A percentile compares a stretch with the other conserved stretches of the same genome.
These are phyloP conservation scores for Sarcophaga carnaria DNA, from an alignment of 2,888 invertebrate genomes.

Conservation along the genomic window DNA sequence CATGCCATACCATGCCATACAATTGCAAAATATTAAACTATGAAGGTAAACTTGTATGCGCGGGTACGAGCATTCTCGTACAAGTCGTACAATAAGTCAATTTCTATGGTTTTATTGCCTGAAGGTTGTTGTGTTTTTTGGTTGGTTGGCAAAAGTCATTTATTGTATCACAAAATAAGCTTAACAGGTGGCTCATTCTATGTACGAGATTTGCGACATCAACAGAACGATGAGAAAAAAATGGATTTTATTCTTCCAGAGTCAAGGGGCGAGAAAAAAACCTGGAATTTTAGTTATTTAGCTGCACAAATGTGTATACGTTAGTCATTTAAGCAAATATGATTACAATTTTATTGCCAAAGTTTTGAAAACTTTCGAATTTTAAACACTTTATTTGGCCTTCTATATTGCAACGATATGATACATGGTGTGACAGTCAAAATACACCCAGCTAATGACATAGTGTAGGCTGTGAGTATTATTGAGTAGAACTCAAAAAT, in stretches of 20 bases:
- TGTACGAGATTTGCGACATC: neutral
- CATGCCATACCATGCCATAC: no score
- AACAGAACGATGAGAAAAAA: conserved; percentile 23
- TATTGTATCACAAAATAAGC: conserved; percentile 57
- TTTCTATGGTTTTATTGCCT: conserved; percentile 76
- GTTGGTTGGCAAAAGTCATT: conserved; percentile 48
- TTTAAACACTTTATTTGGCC: conserved; percentile 3
- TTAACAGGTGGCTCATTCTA: conserved; percentile 76
- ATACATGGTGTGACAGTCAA: neutral
- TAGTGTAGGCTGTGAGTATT: no score
- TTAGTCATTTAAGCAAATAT: conserved; percentile 75
- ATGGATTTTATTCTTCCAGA: conserved; percentile 37
- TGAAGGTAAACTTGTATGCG: neutral
- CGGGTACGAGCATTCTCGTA: conserved; percentile 6
- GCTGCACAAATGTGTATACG: neutral
- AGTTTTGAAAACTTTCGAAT: conserved; percentile 72
- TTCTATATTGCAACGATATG: neutral
- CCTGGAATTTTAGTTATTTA: no score
- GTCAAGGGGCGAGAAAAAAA: neutral
- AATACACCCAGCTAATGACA: no score
- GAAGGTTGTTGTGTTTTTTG: conserved; percentile 46
- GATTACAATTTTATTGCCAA: conserved; percentile 80
- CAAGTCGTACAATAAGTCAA: conserved; percentile 75
- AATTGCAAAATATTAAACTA: neutral
- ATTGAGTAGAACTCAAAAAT: no score